phyloP scores from a whole-genome alignment of 2,888 invertebrate species.

The Harpalus rufipes region DNA sequence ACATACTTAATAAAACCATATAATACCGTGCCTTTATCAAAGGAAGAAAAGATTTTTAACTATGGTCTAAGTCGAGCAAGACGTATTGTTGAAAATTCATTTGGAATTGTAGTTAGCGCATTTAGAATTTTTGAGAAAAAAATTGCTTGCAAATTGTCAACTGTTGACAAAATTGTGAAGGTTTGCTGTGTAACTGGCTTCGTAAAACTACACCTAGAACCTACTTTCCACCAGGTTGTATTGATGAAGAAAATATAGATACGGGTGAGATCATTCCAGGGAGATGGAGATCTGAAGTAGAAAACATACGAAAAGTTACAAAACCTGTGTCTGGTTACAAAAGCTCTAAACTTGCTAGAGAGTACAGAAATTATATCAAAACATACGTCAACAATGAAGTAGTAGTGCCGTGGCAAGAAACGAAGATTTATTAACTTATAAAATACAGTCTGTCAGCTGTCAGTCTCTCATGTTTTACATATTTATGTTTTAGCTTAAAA shows the following conservation, averaged over 20 bases:
- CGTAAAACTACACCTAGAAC: constrained; percentile 60
- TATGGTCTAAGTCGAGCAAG: too few species aligned
- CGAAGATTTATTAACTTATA: constrained; percentile 67
- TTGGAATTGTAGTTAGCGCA: constrained; percentile 69
- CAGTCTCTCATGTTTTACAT: too few species aligned
- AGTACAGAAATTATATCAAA: constrained; percentile 68
- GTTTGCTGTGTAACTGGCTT: constrained; percentile 69
- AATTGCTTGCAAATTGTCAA: constrained; percentile 13
- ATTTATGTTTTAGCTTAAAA: too few species aligned
- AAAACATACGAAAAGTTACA: constrained; percentile 16
- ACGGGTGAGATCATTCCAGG: constrained; percentile 63
- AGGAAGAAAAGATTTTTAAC: constrained; percentile 68
- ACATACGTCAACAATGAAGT: constrained; percentile 69
- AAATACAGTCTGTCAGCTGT: too few species aligned
- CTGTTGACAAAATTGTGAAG: constrained; percentile 68
- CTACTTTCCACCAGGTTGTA: constrained; percentile 63
- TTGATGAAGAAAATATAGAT: not conserved
- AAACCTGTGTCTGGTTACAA: not conserved
- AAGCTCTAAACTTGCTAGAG: constrained; percentile 68
- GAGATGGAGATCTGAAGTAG: constrained; percentile 61
- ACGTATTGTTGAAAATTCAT: constrained; percentile 68
- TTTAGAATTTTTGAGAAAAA: constrained; percentile 67
- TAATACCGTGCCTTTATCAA: constrained; percentile 56
- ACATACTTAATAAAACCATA: constrained; percentile 58
- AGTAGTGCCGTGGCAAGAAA: constrained; percentile 69